Base-by-base conservation (phyloP, 1,140 invertebrate genomes). In the Hycleus phaleratus region DNA sequence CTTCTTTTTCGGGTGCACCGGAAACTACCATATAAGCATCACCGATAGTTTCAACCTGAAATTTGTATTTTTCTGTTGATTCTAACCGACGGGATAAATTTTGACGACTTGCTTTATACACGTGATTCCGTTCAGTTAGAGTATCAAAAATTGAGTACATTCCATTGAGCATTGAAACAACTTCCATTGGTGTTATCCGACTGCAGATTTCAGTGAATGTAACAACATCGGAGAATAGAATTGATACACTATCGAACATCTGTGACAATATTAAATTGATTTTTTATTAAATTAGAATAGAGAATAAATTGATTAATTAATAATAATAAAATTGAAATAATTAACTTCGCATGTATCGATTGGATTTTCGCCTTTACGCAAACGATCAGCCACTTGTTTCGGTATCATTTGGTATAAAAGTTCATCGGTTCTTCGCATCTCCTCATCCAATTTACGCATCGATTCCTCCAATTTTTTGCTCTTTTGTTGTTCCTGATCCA, bases 371-470 rank as follows among this genome's bases (percentile, higher is more conserved):
- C 96, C 95, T 51, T 87, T 88, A 58, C 95, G 77, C 12, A 98
- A 77, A 56, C 93, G 79, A 75, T 97, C 93, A 0, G 95, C 94
- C 0, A 97, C 93, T 73, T 93, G 89, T 75, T 96, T 97, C 4
- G 95, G 96, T 78, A 98, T 97, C 95, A 98, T 97, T 77, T 98
- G 95, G 74, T 98, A 98, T 0, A 98, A 75, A 1, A 98, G 76
- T 61, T 96, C 92, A 70, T 98, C 95, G 0, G 95, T 98, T 55
- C 93, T 80, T 66, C 88, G 87, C 93, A 97, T 97, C 73, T 98
- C 95, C 57, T 91, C 87, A 69, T 98, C 93, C 61, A 98, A 73
- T 74, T 95, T 95, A 60, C 86, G 80, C 93, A 98, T 97, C 0
- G 92, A 96, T 67, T 97, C 93, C 68, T 97, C 93, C 26, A 98